Evolutionary conservation across 2,797 vertebrate species (phyloP).

Genomic region (Alexandromys oeconomus): DNA sequence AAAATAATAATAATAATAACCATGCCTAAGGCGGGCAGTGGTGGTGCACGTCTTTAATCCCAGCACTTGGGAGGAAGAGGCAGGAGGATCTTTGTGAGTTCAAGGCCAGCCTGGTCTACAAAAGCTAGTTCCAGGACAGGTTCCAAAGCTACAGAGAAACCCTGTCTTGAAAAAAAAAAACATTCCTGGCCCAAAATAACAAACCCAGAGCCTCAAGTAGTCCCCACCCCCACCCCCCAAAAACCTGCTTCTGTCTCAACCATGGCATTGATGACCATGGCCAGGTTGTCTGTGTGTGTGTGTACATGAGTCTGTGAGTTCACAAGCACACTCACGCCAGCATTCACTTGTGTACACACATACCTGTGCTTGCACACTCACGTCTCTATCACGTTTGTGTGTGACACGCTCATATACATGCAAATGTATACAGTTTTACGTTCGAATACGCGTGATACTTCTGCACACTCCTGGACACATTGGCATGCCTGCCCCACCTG

Average conservation of each 20-base stretch:
- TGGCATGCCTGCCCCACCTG: background rate
- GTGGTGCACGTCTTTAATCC: no score
- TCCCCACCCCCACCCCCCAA: background rate
- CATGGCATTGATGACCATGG: background rate
- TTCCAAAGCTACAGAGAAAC: no score
- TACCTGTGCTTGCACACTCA: background rate
- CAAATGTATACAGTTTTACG: background rate
- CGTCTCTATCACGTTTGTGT: background rate
- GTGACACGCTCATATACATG: background rate
- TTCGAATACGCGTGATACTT: background rate
- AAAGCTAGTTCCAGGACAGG: no score
- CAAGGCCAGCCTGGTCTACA: no score
- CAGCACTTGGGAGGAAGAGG: no score
- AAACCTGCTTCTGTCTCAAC: background rate
- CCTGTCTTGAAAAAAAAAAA: no score
- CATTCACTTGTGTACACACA: no score
- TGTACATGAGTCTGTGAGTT: no score
- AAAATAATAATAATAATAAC: background rate
- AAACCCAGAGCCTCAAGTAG: background rate
- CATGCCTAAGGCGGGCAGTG: no score
- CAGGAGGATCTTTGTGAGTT: no score
- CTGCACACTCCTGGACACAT: background rate
- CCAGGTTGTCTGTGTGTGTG: no score
- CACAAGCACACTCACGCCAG: no score
- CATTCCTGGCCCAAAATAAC: background rate